These are phyloP conservation scores for Agapetus fuscipes DNA, from an alignment of 2,888 invertebrate species.

Conservation along the genomic window DNA sequence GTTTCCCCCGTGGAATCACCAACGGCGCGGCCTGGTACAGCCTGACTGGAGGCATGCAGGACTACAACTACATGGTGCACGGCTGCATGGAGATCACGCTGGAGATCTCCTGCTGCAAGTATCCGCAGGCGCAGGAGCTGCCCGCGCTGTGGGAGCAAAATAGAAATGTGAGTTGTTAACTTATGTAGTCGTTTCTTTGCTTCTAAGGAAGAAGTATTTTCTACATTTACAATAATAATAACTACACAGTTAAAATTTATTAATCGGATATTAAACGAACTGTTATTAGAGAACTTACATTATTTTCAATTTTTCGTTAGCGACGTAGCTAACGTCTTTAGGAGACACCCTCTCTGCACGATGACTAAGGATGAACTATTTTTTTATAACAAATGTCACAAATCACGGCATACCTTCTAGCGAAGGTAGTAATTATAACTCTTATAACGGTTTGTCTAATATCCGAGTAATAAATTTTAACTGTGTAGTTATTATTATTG, in stretches of 20 bases:
- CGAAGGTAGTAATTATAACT: not conserved
- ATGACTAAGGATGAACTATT: no score
- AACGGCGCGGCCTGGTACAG: conserved; percentile 59
- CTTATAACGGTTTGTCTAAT: no score
- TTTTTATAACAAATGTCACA: no score
- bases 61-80: conserved; percentile 55
- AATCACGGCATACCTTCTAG: not conserved
- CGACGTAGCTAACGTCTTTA: no score
- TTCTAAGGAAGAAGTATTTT: conserved; percentile 1
- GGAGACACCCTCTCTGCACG: no score
- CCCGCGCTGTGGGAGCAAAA: conserved; percentile 50
- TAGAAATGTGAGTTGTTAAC: conserved; percentile 32
- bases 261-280: no score
- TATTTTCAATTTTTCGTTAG: no score
- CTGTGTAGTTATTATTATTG: no score
- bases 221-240: no score
- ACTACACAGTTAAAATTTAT: no score
- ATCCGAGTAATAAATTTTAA: no score
- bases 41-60: conserved; percentile 53
- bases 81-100: conserved; percentile 59
- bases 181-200: not conserved
- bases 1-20: conserved; percentile 43
- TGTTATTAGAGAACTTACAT: no score
- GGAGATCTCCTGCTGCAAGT: conserved; percentile 60
- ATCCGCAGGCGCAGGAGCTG: conserved; percentile 41